Evolutionary conservation across 2,797 vertebrate species (phyloP).

Genomic region (Pantherophis vulpinus): DNA sequence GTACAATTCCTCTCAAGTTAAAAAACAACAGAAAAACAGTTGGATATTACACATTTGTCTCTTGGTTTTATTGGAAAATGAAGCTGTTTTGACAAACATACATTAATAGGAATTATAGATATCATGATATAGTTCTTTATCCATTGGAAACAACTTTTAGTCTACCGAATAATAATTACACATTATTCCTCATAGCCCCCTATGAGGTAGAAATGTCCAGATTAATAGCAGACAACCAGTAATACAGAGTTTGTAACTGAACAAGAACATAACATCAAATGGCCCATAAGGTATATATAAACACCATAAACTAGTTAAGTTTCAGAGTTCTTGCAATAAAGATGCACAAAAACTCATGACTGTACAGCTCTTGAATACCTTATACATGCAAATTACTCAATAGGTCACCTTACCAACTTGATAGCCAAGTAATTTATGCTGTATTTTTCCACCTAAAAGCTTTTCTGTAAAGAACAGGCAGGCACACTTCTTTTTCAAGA

Average conservation of each 20-base stretch:
- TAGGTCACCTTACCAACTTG: slow-evolving; percentile 10
- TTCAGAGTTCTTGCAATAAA: background rate
- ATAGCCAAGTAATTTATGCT: background rate
- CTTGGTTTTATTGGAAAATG: background rate
- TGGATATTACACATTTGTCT: background rate
- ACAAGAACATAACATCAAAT: background rate
- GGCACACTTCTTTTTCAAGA: background rate
- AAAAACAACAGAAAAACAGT: background rate
- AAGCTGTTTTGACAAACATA: background rate
- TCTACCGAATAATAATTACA: background rate
- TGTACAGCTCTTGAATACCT: background rate
- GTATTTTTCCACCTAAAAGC: slow-evolving; percentile 8
- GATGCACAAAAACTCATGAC: background rate
- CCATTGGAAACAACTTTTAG: background rate
- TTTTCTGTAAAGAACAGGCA: slow-evolving; percentile 2
- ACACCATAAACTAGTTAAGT: background rate
- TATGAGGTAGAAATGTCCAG: background rate
- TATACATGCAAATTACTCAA: background rate
- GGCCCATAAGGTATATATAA: background rate
- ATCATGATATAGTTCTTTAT: background rate
- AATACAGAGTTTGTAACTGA: background rate
- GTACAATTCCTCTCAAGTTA: background rate
- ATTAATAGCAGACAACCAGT: background rate
- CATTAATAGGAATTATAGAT: background rate
- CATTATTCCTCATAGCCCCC: background rate